These are phyloP conservation scores for Pomatorhinus ruficollis DNA, from an alignment of 2,113 vertebrate species.

Conservation along the genomic window DNA sequence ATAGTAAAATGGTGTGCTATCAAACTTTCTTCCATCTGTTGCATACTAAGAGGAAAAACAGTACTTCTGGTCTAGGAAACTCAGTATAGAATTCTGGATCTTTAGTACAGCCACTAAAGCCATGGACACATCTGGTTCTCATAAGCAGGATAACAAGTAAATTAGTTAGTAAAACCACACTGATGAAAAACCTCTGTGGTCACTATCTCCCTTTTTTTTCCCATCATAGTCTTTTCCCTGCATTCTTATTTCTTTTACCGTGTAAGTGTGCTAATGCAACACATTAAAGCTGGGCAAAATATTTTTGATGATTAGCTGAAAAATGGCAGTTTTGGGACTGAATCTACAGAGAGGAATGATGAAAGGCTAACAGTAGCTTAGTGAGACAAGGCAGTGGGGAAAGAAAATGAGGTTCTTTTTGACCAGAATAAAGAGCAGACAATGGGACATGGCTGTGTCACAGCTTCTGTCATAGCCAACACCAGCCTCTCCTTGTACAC, in stretches of 20 bases:
- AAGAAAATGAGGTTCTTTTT: neutral
- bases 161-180: neutral
- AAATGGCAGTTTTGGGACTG: neutral
- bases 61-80: neutral
- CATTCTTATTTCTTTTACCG: neutral
- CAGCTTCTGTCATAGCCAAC: neutral
- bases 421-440: neutral
- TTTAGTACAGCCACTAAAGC: neutral
- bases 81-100: neutral
- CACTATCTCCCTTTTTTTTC: neutral
- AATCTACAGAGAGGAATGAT: neutral
- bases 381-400: neutral
- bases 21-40: neutral
- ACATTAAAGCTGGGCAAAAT: neutral
- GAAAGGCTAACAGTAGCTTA: neutral
- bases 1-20: neutral
- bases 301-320: neutral
- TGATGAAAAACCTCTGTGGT: neutral
- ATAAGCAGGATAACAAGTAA: neutral
- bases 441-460: neutral
- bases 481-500: neutral
- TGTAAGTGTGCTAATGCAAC: neutral
- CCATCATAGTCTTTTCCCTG: neutral
- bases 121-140: conserved; percentile 1
- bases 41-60: neutral